phyloP scores from a whole-genome alignment of 2,797 vertebrate genomes.

The Argyrosomus regius region DNA sequence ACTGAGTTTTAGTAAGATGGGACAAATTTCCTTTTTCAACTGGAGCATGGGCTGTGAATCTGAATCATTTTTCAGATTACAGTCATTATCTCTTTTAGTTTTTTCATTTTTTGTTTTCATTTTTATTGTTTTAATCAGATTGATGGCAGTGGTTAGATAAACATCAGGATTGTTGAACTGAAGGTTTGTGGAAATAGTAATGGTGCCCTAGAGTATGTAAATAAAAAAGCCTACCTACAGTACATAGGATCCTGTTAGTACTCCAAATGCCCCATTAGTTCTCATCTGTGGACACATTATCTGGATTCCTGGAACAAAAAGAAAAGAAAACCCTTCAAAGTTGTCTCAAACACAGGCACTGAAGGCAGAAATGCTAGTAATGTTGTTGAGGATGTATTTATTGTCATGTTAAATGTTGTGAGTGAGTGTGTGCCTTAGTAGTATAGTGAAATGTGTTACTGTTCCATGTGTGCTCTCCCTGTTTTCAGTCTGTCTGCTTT shows the following conservation, averaged over 20 bases:
- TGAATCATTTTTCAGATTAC: slow-evolving; percentile 19
- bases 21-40: slow-evolving; percentile 65
- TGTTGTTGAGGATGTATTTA: slow-evolving; percentile 82
- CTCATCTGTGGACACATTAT: slow-evolving; percentile 22
- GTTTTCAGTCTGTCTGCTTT: slow-evolving; percentile 40
- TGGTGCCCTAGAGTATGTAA: slow-evolving; percentile 74
- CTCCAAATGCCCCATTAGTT: slow-evolving; percentile 32
- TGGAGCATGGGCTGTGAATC: slow-evolving; percentile 67
- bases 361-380: slow-evolving; percentile 54
- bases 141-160: slow-evolving; percentile 29
- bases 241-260: slow-evolving; percentile 43
- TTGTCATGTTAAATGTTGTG: slow-evolving; percentile 81
- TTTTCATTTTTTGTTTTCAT: slow-evolving; percentile 7
- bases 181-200: slow-evolving; percentile 38
- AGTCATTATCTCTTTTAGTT: slow-evolving; percentile 40
- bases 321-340: slow-evolving; percentile 19
- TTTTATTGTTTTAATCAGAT: slow-evolving; percentile 57
- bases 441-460: slow-evolving; percentile 75
- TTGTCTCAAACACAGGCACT: slow-evolving; percentile 61
- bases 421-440: slow-evolving; percentile 80
- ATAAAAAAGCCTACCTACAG: slow-evolving; percentile 55
- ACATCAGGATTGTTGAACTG: slow-evolving; percentile 2
- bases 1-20: slow-evolving; percentile 45
- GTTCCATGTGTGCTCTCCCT: slow-evolving; percentile 60
- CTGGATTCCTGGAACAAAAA: slow-evolving; percentile 31